Conservation (phyloP, 1,140 invertebrate species). For the Himalopsyche phryganea region DNA sequence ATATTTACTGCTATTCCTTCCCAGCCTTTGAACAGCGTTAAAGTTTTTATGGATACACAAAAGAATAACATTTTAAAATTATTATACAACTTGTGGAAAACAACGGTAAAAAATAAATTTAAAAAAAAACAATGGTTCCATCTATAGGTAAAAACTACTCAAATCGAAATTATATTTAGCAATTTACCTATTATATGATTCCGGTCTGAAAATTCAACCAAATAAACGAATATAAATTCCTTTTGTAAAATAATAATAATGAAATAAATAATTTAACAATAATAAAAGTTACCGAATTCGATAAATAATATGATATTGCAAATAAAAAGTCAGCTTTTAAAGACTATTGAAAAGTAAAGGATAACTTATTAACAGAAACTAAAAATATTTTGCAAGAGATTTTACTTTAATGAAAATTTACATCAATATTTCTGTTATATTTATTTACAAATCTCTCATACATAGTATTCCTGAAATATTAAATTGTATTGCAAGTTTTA, state of each 20-base stretch:
- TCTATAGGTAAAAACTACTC: conserved; percentile 23
- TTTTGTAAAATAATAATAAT: conserved; percentile 23
- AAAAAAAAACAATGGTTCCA: conserved; percentile 16
- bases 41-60: conserved; percentile 8
- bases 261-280: neutral
- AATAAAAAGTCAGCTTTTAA: neutral
- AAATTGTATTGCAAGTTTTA: too few relatives aligned
- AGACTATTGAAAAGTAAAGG: too few relatives aligned
- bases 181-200: conserved; percentile 55
- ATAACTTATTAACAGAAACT: too few relatives aligned
- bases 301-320: neutral
- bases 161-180: conserved; percentile 14
- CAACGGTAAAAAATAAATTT: neutral
- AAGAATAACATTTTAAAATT: conserved; percentile 9
- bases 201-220: conserved; percentile 53
- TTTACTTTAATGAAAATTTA: too few relatives aligned
- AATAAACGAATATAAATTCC: conserved; percentile 42
- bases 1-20: conserved; percentile 30
- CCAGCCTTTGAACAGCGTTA: conserved; percentile 8
- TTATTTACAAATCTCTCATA: too few relatives aligned
- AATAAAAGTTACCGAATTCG: too few relatives aligned
- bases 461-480: too few relatives aligned
- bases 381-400: too few relatives aligned
- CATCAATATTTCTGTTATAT: too few relatives aligned
- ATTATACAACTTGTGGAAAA: conserved; percentile 11